A percentile compares a stretch with the other conserved stretches of the same genome.
phyloP scores from a whole-genome alignment of 35 echinoderm and acorn worm genomes.

The Ophiothrix spiculata region DNA sequence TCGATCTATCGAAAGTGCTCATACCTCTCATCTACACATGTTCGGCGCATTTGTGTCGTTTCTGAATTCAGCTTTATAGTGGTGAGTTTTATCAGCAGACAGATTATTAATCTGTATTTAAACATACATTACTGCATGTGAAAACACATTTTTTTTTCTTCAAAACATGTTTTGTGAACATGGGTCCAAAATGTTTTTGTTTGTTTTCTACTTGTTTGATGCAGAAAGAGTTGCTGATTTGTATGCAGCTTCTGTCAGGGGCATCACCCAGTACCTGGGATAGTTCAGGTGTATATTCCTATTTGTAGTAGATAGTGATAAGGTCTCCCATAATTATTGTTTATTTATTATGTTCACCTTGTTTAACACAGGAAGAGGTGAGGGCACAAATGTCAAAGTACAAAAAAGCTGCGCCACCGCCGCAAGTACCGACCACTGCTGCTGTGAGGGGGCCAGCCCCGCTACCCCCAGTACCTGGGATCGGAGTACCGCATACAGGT shows the following conservation, averaged over 20 bases:
- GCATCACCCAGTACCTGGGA: neutral
- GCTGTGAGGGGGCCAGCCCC: neutral
- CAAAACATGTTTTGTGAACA: no score
- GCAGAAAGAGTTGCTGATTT: neutral
- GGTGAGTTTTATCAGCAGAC: no score
- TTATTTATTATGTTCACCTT: constrained; percentile 7
- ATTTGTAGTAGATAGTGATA: no score
- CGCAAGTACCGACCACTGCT: constrained; percentile 28
- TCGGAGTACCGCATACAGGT: neutral
- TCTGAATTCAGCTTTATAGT: no score
- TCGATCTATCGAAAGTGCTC: no score
- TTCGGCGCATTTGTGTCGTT: no score
- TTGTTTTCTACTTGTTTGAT: neutral
- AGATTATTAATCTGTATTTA: no score
- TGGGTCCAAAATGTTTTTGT: neutral
- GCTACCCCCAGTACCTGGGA: neutral
- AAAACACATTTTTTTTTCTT: no score
- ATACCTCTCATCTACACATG: no score
- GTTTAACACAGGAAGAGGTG: constrained; percentile 33
- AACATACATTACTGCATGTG: no score
- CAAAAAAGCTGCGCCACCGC: constrained; percentile 31
- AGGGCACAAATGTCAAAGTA: constrained; percentile 38
- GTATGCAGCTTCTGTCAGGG: neutral
- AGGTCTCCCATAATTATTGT: no score
- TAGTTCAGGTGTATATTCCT: neutral